Base-by-base conservation (phyloP, 2,797 vertebrate genomes). In the Anguilla megastoma region DNA sequence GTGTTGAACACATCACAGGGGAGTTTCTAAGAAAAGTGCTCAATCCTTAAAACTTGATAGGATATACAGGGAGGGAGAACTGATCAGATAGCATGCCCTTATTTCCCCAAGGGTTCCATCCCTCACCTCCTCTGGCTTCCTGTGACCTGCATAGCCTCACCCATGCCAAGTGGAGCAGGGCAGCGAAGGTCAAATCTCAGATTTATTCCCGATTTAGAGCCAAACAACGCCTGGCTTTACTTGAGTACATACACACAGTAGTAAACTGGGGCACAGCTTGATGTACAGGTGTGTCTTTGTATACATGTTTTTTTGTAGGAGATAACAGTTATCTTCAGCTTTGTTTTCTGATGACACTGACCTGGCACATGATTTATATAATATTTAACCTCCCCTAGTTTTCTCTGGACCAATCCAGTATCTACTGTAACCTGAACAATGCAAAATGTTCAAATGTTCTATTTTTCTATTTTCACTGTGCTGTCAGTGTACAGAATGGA, bases 181-280 rank as follows among this genome's bases (percentile, higher is more conserved):
- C 85, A 33, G 50, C 16, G 50, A 83, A 58, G 86, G 84, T 88
- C 63, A 76, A 66, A 86, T 86, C 86, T 27, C 33, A 74, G 52
- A 76, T 36, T 52, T 86, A 50, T 74, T 84, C 84, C 16, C 45
- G 48, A 83, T 74, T 84, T 84, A 87, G 63, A 54, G 27, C 56
- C 7, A 63, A 89, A 90, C 89, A 88, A 86, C 86, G 89, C 86
- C 84, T 89, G 88, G 18, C 88, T 89, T 90, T 87, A 85, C 87
- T 87, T 71, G 18, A 45, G 27, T 21, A 24, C 27, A 24, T 10
- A 21, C 30, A 10, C 33, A 30, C n/a, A 14, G 48, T 54, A 56
- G 48, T 66, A 52, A 84, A 60, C 48, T 9, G 58, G n/a, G 24
- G 45, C 21, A 85, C 76, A 86, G 84, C 74, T 7, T 56, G 18